These are phyloP conservation scores for Hemicrepidius hirtus DNA, from an alignment of 2,888 invertebrate species.

Conservation along the genomic window DNA sequence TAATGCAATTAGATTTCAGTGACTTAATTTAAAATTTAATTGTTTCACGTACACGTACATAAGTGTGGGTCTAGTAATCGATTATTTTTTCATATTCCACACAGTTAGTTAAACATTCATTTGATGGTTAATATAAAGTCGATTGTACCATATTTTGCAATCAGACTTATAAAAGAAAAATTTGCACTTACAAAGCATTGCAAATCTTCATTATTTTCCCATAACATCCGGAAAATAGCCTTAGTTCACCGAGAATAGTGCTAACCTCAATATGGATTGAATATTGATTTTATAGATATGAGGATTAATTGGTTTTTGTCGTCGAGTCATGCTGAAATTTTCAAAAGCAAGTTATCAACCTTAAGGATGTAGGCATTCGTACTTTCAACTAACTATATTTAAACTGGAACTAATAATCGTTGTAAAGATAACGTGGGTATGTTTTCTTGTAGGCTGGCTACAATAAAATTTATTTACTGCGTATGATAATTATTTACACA, in stretches of 20 bases:
- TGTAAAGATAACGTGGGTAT: neutral
- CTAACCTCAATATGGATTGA: too few relatives aligned
- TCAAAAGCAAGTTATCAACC: too few relatives aligned
- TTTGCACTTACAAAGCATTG: too few relatives aligned
- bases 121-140: constrained; percentile 28
- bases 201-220: neutral
- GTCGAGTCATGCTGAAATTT: too few relatives aligned
- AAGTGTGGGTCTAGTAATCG: constrained; percentile 30
- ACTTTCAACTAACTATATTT: neutral
- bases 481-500: too few relatives aligned
- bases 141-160: constrained; percentile 14
- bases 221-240: neutral
- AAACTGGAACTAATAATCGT: neutral
- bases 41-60: neutral
- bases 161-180: neutral
- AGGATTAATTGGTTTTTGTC: too few relatives aligned
- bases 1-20: constrained; percentile 26
- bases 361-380: neutral
- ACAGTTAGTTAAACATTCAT: constrained; percentile 19
- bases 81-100: constrained; percentile 36
- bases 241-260: too few relatives aligned
- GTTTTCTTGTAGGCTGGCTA: neutral
- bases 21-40: constrained; percentile 33
- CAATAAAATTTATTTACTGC: constrained; percentile 1
- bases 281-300: too few relatives aligned